phyloP scores from a whole-genome alignment of 23 tunicate species.

The Phallusia fumigata region DNA sequence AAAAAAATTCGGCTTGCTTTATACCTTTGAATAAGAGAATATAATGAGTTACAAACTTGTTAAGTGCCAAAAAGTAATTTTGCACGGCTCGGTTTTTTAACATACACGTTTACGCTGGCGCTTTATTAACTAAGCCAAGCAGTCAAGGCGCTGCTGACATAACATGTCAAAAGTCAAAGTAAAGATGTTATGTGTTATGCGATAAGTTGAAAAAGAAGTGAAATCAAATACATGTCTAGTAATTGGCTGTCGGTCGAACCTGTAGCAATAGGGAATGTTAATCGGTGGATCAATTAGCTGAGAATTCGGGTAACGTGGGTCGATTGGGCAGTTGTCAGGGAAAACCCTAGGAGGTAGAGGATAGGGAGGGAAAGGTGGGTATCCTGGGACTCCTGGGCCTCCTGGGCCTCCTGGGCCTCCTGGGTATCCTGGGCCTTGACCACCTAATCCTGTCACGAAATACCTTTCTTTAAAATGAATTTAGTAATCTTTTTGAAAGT shows the following conservation, averaged over 20 bases:
- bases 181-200: not conserved
- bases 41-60: too few relatives aligned
- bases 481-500: too few relatives aligned
- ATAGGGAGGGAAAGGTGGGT: not conserved
- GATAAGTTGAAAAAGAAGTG: not conserved
- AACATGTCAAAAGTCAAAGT: too few relatives aligned
- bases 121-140: too few relatives aligned
- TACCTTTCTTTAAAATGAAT: too few relatives aligned
- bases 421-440: not conserved
- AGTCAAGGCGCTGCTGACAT: too few relatives aligned
- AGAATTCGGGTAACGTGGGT: not conserved
- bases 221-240: not conserved
- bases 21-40: too few relatives aligned
- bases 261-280: not conserved
- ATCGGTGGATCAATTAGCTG: not conserved
- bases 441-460: too few relatives aligned
- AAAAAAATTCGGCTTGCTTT: not conserved
- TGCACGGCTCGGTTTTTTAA: too few relatives aligned
- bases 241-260: not conserved
- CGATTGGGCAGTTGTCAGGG: not conserved
- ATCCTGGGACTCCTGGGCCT: not conserved
- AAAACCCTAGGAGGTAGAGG: not conserved
- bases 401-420: conserved; percentile 1
- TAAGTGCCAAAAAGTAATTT: too few relatives aligned
- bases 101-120: too few relatives aligned